Evolutionary conservation across 2,888 invertebrate species (phyloP).

Genomic region (Panopea generosa): DNA sequence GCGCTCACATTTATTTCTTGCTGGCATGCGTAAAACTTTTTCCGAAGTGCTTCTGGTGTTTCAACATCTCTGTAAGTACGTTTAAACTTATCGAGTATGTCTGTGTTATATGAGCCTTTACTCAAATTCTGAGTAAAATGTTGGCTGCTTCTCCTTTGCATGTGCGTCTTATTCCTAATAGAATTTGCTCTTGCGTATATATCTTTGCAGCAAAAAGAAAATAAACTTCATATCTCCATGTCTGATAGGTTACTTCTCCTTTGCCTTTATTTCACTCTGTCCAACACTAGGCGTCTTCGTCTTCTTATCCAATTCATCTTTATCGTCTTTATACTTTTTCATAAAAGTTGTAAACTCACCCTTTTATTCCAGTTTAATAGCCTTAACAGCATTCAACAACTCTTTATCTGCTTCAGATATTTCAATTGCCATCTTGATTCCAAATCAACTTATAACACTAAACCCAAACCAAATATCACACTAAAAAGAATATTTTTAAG

Average conservation of each 20-base stretch:
- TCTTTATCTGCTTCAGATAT: not conserved
- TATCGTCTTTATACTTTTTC: not conserved
- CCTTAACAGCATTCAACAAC: not conserved
- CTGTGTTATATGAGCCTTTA: not conserved
- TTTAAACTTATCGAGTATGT: not conserved
- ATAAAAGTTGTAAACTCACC: not conserved
- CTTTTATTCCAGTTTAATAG: not conserved
- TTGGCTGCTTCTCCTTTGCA: not conserved
- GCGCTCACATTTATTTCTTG: not conserved
- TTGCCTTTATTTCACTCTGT: not conserved
- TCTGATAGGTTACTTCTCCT: not conserved
- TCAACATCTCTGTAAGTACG: not conserved
- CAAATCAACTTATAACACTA: too few species aligned
- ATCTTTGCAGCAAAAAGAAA: not conserved
- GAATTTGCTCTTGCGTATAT: not conserved
- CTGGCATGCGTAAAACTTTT: not conserved
- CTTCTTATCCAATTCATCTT: not conserved
- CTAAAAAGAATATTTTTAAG: too few species aligned
- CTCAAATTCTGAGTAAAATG: not conserved
- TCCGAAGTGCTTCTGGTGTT: not conserved
- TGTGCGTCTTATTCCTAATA: not conserved
- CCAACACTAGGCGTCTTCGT: not conserved
- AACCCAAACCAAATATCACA: too few species aligned
- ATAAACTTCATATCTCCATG: slow-evolving; percentile 1
- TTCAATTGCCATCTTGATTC: not conserved